Evolutionary conservation across 2,797 vertebrate genomes (phyloP).

Genomic region (Microtus agrestis): DNA sequence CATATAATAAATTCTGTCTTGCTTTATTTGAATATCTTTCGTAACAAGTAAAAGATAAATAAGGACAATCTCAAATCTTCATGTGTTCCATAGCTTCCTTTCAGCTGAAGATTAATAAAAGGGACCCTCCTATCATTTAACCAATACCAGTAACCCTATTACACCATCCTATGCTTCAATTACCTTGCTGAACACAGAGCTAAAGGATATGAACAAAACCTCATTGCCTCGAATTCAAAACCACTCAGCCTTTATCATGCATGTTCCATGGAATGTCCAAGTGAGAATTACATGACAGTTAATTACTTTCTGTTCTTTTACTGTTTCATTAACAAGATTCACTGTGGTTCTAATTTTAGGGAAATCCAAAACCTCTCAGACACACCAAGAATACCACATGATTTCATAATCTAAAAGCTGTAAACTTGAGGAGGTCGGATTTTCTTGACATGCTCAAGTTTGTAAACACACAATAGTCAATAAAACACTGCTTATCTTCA

Average conservation of each 20-base stretch:
- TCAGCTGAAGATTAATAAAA: not conserved
- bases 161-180: not conserved
- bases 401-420: not conserved
- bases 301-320: constrained; percentile 6
- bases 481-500: not conserved
- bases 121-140: not conserved
- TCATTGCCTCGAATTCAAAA: not conserved
- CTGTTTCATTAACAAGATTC: not conserved
- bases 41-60: not conserved
- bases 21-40: constrained; percentile 26
- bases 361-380: not conserved
- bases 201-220: not conserved
- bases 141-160: not conserved
- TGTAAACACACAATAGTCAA: not conserved
- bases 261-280: not conserved
- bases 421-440: not conserved
- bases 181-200: not conserved
- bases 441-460: not conserved
- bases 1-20: not conserved
- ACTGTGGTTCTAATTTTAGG: not conserved
- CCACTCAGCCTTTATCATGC: not conserved
- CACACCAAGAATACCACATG: not conserved
- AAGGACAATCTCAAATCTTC: not conserved
- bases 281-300: not conserved
- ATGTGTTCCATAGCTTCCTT: not conserved